Evolutionary conservation across 2,888 invertebrate genomes (phyloP).

Genomic region (Plutella xylostella): DNA sequence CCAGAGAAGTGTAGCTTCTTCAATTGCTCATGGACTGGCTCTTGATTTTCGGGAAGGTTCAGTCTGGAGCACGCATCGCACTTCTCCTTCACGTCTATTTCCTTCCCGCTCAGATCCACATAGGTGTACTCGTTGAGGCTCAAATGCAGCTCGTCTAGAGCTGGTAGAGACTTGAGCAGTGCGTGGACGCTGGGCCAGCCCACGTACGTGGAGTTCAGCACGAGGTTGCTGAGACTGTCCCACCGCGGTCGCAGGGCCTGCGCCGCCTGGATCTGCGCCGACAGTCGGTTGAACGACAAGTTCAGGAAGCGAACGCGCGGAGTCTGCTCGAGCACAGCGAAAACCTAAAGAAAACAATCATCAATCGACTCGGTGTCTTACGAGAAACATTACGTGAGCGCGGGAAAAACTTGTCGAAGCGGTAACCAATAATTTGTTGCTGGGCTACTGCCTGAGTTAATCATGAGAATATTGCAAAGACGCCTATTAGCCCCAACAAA

Average conservation of each 20-base stretch:
- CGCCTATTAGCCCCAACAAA: neutral
- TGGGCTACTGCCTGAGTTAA: neutral
- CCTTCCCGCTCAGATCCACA: conserved; percentile 73
- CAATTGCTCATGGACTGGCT: conserved; percentile 74
- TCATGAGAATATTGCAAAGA: neutral
- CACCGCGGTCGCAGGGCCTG: conserved; percentile 56
- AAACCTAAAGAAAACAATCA: conserved; percentile 69
- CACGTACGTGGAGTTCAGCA: conserved; percentile 88
- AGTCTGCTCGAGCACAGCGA: conserved; percentile 87
- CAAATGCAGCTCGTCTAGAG: conserved; percentile 90
- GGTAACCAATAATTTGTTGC: neutral
- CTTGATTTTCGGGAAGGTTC: conserved; percentile 35
- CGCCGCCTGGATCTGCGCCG: conserved; percentile 75
- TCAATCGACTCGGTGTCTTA: conserved; percentile 11
- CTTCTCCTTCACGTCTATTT: conserved; percentile 42
- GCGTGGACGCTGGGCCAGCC: conserved; percentile 87
- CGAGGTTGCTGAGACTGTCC: conserved; percentile 79
- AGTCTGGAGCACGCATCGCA: conserved; percentile 55
- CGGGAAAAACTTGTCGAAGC: neutral
- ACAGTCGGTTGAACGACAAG: conserved; percentile 88
- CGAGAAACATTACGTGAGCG: conserved; percentile 1
- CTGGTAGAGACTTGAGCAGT: conserved; percentile 80
- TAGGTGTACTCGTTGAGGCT: conserved; percentile 90
- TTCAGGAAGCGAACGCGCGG: conserved; percentile 92
- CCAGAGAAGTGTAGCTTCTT: conserved; percentile 89